Conservation (phyloP, 30 jellyfish, hydroid and myxozoan species). For the Aurelia coerulea region DNA sequence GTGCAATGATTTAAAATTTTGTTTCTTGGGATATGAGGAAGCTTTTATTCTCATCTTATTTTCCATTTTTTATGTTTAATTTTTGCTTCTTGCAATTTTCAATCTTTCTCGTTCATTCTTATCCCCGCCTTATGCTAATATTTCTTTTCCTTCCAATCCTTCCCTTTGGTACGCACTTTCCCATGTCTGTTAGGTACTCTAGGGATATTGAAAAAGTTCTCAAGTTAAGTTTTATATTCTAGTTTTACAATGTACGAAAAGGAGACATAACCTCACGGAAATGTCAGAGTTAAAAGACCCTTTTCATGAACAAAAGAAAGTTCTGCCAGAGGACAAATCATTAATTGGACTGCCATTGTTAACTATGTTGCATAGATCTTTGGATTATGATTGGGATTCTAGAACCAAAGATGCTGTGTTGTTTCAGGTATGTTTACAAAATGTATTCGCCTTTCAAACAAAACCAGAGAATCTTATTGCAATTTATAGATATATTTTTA, state of each 20-base stretch:
- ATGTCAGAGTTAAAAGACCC: constrained; percentile 31
- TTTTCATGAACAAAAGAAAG: constrained; percentile 59
- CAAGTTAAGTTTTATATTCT: not conserved
- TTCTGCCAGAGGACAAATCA: constrained; percentile 85
- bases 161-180: not conserved
- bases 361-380: constrained; percentile 49
- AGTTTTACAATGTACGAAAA: constrained; percentile 22
- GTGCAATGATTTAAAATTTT: no score
- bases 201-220: not conserved
- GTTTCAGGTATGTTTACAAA: constrained; percentile 56
- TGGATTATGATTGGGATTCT: constrained; percentile 78
- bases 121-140: no score
- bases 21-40: no score
- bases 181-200: not conserved
- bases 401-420: constrained; percentile 51
- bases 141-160: not conserved
- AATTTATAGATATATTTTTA: no score
- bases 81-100: no score
- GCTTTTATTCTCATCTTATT: no score
- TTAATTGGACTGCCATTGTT: constrained; percentile 80
- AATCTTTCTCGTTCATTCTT: no score
- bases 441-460: no score
- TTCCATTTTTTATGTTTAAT: no score
- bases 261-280: constrained; percentile 1
- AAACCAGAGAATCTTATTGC: no score